Evolutionary conservation across 64 coral and sea anemone species (phyloP).

Genomic region (Hydrozoanthus tunicans): DNA sequence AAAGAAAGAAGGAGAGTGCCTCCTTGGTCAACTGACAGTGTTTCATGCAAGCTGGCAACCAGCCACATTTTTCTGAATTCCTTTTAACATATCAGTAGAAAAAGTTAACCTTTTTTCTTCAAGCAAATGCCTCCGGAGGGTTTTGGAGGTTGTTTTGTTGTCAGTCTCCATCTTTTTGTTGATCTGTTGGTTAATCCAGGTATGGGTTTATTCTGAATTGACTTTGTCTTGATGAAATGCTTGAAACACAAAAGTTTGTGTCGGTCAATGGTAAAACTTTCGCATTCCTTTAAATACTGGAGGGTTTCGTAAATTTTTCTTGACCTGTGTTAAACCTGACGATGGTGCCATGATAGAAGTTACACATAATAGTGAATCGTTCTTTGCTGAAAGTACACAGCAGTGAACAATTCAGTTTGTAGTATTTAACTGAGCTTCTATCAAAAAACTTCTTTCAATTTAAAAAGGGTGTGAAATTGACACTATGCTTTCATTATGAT

Average conservation of each 20-base stretch:
- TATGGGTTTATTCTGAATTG: background rate
- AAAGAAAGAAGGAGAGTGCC: background rate
- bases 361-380: no score
- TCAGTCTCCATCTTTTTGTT: conserved; percentile 27
- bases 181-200: conserved; percentile 1
- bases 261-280: conserved; percentile 8
- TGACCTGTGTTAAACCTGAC: no score
- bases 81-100: conserved; percentile 6
- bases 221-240: background rate
- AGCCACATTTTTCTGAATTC: conserved; percentile 2
- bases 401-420: no score
- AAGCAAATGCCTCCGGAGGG: background rate
- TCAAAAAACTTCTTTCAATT: no score
- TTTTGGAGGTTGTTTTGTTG: conserved; percentile 19
- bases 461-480: no score
- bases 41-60: conserved; percentile 38
- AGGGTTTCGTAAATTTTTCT: conserved; percentile 1
- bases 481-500: no score
- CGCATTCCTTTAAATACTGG: background rate
- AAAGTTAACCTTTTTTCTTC: conserved; percentile 8
- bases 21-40: conserved; percentile 46
- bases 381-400: no score
- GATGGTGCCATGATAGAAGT: no score
- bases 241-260: conserved; percentile 3
- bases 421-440: no score